Evolutionary conservation across 2,888 invertebrate genomes (phyloP), one percentile per base, ranked within the genome.

Genomic region (Cantharis flavilabris): DNA sequence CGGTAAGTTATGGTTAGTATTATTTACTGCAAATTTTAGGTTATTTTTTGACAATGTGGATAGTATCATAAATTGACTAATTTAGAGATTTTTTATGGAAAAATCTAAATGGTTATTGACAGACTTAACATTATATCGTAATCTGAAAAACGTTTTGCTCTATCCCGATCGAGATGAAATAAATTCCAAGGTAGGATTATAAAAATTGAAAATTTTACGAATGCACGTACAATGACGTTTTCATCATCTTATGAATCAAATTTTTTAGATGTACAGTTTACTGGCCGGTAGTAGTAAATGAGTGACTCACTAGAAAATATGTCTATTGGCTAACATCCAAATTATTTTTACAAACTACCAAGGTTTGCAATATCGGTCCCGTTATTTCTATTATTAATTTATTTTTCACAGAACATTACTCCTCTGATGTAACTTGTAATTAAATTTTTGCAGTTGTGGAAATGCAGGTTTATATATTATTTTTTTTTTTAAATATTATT

Each of bases 141-240:
- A 79, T 11, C 70, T 82, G 67, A 76, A 78, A 69, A 80, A 78
- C 62, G 81, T 82, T 16, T 65, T 78, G 62, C 71, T 69, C 18
- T 67, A 73, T 64, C 80, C 80, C 10, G 81, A 82, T 71, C 75
- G 79, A 76, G 82, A 82, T 76, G 76, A 75, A 30, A 71, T 72
- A 20, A 82, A 82, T 74, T 62, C 81, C 7, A 82, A 82, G 82
- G 82, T 82, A 82, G 64, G 65, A 33, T 63, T 70, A 16, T 33
- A 49, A 14, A 20, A 70, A 16, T 30, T 13, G 49, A 49, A 26
- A n/a, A 49, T 49, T 49, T 49, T 49, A 9, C n/a, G 7, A 49
- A 49, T 23, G 23, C 13, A 65, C 9, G 10, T 64, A 16, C n/a
- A 64, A 64, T 64, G 18, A 23, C 64, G 26, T 69, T 69, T 69